These are phyloP conservation scores for Mirounga angustirostris DNA, from an alignment of 2,113 vertebrate species.

Conservation along the genomic window DNA sequence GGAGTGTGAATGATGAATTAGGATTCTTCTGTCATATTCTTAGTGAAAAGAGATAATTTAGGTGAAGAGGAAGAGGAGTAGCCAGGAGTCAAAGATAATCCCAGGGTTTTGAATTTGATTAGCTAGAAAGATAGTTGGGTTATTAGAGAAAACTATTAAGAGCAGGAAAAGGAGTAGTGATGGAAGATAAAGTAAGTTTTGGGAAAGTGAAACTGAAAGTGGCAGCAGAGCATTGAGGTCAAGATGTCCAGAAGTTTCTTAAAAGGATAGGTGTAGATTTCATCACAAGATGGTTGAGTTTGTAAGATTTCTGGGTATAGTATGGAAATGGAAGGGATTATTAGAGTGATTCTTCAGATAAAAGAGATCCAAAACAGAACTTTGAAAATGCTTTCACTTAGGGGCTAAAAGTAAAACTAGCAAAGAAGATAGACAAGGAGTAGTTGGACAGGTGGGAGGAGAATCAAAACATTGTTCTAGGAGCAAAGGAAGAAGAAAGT, in stretches of 20 bases:
- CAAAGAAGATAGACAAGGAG: not conserved
- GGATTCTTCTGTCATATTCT: not conserved
- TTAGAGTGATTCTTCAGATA: slow-evolving; percentile 1
- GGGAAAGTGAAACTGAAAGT: not conserved
- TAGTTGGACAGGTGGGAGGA: not conserved
- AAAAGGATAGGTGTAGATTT: not conserved
- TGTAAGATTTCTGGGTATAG: not conserved
- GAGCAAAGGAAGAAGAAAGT: not conserved
- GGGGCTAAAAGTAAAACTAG: not conserved
- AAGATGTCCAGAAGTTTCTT: slow-evolving; percentile 26
- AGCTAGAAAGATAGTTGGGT: not conserved
- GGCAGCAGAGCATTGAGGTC: not conserved
- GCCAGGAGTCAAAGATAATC: not conserved
- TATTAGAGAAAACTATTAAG: not conserved
- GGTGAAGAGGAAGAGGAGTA: not conserved
- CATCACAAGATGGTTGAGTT: not conserved
- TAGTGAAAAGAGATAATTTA: slow-evolving; percentile 38
- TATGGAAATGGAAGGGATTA: not conserved
- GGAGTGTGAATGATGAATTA: not conserved
- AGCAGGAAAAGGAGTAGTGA: not conserved
- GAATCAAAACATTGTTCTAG: slow-evolving; percentile 8
- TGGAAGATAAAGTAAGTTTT: not conserved
- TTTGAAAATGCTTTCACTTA: slow-evolving; percentile 27
- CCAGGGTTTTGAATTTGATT: slow-evolving; percentile 39
- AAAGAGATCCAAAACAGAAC: not conserved